Base-by-base conservation (phyloP, 2,888 invertebrate species). In the Argynnis bischoffii region DNA sequence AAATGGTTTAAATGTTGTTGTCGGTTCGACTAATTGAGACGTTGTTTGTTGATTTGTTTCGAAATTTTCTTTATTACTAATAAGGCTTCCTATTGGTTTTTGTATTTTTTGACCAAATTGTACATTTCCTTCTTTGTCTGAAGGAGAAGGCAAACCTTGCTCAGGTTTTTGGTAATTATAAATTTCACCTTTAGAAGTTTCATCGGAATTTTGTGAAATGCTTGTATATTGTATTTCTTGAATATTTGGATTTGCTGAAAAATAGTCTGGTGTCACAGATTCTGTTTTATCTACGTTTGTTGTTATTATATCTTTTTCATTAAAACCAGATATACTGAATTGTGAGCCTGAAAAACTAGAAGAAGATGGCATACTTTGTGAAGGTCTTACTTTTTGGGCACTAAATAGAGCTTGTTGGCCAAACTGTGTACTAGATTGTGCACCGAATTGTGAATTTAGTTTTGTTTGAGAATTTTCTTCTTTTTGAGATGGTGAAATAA, bases 101-200 rank as follows among this genome's bases (percentile, higher is more conserved):
- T 60, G 47, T 35, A 26, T 55, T 15, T 66, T 54, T 46, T 69
- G 63, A 21, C n/a, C 50, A 1, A 60, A 60, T 55, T 51, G 63
- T 18, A 41, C 18, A 16, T 41, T 64, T 41, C 16, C 15, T 31
- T 51, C 69, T 21, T 8, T 53, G 6, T 60, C 21, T 21, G 64
- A 35, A 21, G 64, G 56, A 31, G 47, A 31, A 8, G 68, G 41
- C 26, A 71, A 63, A 2, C 66, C 56, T 26, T 69, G 67, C 13
- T 59, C 41, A 15, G 73, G 75, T 70, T 75, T 75, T 6, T 67
- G 69, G 54, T 74, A 75, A 55, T 73, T 69, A 26, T 74, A 70
- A 14, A 72, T 6, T 66, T 68, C 70, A 16, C 66, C 72, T 31
- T 53, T 47, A 47, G 3, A 54, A 21, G 2, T 59, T 55, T 59